These are phyloP conservation scores for Eurois occulta DNA, from an alignment of 2,888 invertebrate genomes.

Conservation along the genomic window DNA sequence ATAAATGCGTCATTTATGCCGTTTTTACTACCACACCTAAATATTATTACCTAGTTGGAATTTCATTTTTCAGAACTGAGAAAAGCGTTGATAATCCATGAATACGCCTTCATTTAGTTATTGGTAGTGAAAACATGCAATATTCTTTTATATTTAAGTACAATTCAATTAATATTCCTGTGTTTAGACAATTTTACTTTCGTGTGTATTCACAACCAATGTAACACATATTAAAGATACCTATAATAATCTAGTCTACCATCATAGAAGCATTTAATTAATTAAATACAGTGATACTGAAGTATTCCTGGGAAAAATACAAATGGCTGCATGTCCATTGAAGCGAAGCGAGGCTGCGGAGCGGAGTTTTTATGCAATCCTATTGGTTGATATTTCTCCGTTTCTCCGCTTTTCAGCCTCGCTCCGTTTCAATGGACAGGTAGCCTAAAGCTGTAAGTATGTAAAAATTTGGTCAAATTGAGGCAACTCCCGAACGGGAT, in stretches of 20 bases:
- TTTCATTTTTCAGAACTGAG: not conserved
- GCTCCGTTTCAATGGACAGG: too few species aligned
- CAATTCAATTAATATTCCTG: slow-evolving; percentile 41
- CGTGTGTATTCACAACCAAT: slow-evolving; percentile 3
- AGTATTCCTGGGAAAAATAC: not conserved
- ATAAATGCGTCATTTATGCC: not conserved
- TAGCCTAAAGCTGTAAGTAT: not conserved
- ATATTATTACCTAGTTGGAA: not conserved
- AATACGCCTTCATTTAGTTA: not conserved
- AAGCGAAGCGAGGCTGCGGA: too few species aligned
- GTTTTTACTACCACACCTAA: not conserved
- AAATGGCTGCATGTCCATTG: too few species aligned
- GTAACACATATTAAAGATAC: not conserved
- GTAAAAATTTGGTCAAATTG: not conserved
- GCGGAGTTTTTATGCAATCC: too few species aligned
- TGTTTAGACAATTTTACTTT: slow-evolving; percentile 25
- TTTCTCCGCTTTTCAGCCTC: too few species aligned
- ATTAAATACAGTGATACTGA: slow-evolving; percentile 3
- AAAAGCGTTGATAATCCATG: not conserved
- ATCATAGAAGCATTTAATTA: slow-evolving; percentile 24
- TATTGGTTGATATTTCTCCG: too few species aligned
- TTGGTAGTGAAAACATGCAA: not conserved
- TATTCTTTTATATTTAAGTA: slow-evolving; percentile 34
- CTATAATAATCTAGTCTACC: slow-evolving; percentile 47
- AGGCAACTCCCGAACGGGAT: not conserved